A percentile compares a stretch with the other conserved stretches of the same genome.
phyloP scores from a whole-genome alignment of 2,888 invertebrate genomes.

The Lithosia quadra region DNA sequence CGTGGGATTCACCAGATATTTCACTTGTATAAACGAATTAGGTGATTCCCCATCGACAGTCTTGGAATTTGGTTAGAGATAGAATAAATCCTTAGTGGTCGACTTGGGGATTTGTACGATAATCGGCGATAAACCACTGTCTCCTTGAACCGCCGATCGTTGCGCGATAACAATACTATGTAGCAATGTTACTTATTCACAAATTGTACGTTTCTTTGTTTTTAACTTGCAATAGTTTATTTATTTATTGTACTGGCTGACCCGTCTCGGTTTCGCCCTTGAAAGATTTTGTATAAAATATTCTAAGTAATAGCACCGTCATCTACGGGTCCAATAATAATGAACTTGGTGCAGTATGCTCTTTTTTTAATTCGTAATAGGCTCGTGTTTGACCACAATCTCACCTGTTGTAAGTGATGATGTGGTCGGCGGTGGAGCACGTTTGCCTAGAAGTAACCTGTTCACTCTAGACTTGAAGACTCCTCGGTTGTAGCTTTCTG shows the following conservation, averaged over 20 bases:
- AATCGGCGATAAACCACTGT: constrained; percentile 1
- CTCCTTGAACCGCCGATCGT: constrained; percentile 13
- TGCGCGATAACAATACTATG: constrained; percentile 15
- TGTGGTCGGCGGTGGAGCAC: too few species aligned
- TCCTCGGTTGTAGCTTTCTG: too few species aligned
- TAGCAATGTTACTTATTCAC: not conserved
- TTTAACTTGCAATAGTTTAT: not conserved
- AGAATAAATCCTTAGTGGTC: not conserved
- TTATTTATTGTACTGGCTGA: too few species aligned
- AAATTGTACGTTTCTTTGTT: constrained; percentile 1
- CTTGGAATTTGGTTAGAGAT: not conserved
- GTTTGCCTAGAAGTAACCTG: too few species aligned
- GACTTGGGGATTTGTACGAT: constrained; percentile 8
- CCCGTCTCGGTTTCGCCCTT: not conserved
- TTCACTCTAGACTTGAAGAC: too few species aligned
- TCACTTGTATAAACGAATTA: not conserved
- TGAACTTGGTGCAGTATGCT: too few species aligned
- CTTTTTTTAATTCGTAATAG: too few species aligned
- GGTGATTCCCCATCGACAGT: not conserved
- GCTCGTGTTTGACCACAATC: too few species aligned
- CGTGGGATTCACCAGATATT: not conserved
- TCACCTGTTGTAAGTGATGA: too few species aligned
- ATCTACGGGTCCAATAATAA: too few species aligned
- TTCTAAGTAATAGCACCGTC: too few species aligned
- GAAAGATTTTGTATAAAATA: too few species aligned